phyloP scores from a whole-genome alignment of 2,797 vertebrate species.

The Pristis pectinata region DNA sequence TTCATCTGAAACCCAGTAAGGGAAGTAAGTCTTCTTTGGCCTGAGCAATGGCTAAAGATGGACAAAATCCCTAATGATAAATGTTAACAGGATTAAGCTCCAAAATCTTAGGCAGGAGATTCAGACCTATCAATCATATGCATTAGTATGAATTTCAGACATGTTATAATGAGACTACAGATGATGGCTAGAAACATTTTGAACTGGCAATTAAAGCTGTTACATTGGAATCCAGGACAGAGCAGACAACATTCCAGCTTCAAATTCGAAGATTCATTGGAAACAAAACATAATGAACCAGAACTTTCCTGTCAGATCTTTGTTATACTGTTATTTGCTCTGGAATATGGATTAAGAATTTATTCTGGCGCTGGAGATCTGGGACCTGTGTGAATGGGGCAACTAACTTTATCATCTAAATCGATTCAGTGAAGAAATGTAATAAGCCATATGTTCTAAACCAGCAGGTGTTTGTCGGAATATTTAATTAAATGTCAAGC shows the following conservation, averaged over 20 bases:
- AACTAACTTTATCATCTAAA: not conserved
- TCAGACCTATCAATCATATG: not conserved
- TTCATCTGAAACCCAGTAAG: not conserved
- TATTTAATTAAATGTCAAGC: not conserved
- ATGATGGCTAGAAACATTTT: not conserved
- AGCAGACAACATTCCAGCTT: not conserved
- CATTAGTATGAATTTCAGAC: not conserved
- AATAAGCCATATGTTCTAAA: not conserved
- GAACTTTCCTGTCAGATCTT: not conserved
- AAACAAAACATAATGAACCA: not conserved
- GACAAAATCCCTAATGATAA: not conserved
- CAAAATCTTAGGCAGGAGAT: not conserved
- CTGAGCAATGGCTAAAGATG: not conserved
- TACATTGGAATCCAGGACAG: not conserved
- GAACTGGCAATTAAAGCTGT: not conserved
- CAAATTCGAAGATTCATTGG: not conserved
- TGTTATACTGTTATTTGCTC: not conserved
- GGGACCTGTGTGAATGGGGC: not conserved
- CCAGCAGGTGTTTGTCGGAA: not conserved
- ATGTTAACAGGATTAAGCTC: not conserved
- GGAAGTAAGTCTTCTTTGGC: not conserved
- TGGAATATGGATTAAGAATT: not conserved
- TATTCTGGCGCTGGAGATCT: not conserved
- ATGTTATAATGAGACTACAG: not conserved
- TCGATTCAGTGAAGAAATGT: not conserved